Base-by-base conservation (phyloP, 1,140 invertebrate genomes). In the Listronotus bonariensis region DNA sequence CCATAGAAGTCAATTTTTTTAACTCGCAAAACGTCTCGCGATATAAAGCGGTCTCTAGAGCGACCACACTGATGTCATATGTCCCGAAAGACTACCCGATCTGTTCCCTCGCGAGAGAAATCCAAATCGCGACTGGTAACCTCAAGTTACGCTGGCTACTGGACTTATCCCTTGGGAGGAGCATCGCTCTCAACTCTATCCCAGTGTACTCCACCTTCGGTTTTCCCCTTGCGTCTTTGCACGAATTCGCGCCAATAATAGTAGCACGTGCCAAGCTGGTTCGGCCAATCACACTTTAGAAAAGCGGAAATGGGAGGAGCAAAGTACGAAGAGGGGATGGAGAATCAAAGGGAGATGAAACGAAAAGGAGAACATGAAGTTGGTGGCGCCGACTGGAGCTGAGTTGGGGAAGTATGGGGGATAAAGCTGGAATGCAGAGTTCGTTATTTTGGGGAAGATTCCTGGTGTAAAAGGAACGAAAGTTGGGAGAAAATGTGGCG, bases 51-150 rank as follows among this genome's bases (percentile, higher is more conserved):
- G 59, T 62, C 59, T 62, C 59, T 48, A 53, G 49, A 55, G 60
- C 60, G 60, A 55, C 60, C 26, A 31, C 60, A 63, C 62, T 51
- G 62, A 57, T 65, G 62, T 65, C 62, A 65, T 56, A 56, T 57
- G 62, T 65, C 62, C 62, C 62, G 62, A 52, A 51, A 65, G 62
- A 65, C 62, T 65, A 31, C 34, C 49, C 65, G 63, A 67, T 69
- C 68, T 68, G 49, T 49, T 71, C 67, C 67, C 71, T 73, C 75
- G 70, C 74, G 74, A 74, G 75, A 76, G 72, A 72, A 74, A 73
- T 51, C 61, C 68, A 61, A 66, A 65, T 66, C 76, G 70, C 73
- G 72, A 78, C 76, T 78, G 75, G 73, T 70, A 74, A 72, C 68
- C 65, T 55, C 52, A 65, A 51, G 45, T 65, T 65, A 48, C 45